These are phyloP conservation scores for Ceratotherium simum DNA, from an alignment of 2,113 vertebrate genomes.

Conservation along the genomic window DNA sequence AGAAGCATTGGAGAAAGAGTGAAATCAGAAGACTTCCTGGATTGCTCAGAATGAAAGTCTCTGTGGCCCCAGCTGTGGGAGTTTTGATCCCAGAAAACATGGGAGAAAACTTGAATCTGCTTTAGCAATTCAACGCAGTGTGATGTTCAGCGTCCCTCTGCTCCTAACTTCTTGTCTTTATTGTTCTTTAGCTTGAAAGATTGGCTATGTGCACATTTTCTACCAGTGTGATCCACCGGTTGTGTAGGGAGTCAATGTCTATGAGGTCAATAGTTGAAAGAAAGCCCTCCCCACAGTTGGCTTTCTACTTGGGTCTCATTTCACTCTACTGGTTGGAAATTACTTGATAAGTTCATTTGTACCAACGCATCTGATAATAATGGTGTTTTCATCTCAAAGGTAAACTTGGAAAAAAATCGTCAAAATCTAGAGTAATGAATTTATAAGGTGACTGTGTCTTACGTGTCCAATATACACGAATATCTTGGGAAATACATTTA, in stretches of 20 bases:
- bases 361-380: neutral
- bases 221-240: neutral
- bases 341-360: neutral
- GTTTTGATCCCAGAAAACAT: neutral
- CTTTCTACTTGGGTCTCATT: neutral
- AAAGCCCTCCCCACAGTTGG: too few relatives aligned
- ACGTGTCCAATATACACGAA: neutral
- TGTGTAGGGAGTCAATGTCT: neutral
- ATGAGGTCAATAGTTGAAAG: neutral
- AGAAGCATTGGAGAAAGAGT: neutral
- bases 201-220: neutral
- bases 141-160: neutral
- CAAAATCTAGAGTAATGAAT: constrained; percentile 7
- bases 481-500: neutral
- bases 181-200: neutral
- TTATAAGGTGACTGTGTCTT: neutral
- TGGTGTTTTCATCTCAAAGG: neutral
- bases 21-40: neutral
- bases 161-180: neutral
- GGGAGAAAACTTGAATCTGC: neutral
- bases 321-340: neutral
- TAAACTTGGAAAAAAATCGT: neutral
- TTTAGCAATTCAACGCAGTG: neutral
- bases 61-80: neutral
- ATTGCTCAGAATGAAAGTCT: neutral